These are phyloP conservation scores for Anguilla rostrata DNA, from an alignment of 2,113 vertebrate genomes.

Conservation along the genomic window DNA sequence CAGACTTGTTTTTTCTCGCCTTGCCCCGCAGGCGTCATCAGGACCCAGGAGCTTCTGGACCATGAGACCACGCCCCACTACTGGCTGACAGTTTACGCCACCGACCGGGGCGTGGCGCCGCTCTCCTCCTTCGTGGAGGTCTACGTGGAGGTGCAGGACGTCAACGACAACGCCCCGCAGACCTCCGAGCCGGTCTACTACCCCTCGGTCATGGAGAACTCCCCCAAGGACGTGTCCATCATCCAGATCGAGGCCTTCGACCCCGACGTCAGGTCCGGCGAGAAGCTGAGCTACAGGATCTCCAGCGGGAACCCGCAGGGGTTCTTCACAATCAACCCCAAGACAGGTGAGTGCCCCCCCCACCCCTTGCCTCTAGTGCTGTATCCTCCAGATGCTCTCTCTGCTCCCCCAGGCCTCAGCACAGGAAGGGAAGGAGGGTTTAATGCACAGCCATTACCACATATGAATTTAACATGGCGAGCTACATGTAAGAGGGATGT, in stretches of 20 bases:
- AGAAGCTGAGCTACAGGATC: slow-evolving; percentile 89
- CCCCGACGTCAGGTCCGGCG: slow-evolving; percentile 84
- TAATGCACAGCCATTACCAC: not conserved
- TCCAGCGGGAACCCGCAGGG: slow-evolving; percentile 97
- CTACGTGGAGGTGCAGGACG: slow-evolving; percentile 90
- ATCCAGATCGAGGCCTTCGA: slow-evolving; percentile 90
- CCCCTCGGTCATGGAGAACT: slow-evolving; percentile 90
- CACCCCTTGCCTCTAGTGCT: too few species aligned
- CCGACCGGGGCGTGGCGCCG: slow-evolving; percentile 86
- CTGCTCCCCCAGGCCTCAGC: not conserved
- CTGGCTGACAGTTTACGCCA: slow-evolving; percentile 95
- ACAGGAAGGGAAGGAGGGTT: not conserved
- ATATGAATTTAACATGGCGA: not conserved
- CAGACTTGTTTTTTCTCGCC: slow-evolving; percentile 7
- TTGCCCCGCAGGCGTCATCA: slow-evolving; percentile 75
- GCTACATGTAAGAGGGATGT: not conserved
- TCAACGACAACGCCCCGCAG: slow-evolving; percentile 95
- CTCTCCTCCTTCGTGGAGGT: slow-evolving; percentile 88
- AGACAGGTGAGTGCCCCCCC: slow-evolving; percentile 78
- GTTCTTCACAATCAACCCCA: slow-evolving; percentile 88
- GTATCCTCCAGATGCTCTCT: not conserved
- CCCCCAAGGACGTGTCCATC: slow-evolving; percentile 90
- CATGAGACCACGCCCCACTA: slow-evolving; percentile 88
- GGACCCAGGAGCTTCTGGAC: slow-evolving; percentile 85
- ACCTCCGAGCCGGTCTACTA: slow-evolving; percentile 93